These are phyloP conservation scores for Lasius platythorax DNA, from an alignment of 2,888 invertebrate genomes.

Conservation along the genomic window DNA sequence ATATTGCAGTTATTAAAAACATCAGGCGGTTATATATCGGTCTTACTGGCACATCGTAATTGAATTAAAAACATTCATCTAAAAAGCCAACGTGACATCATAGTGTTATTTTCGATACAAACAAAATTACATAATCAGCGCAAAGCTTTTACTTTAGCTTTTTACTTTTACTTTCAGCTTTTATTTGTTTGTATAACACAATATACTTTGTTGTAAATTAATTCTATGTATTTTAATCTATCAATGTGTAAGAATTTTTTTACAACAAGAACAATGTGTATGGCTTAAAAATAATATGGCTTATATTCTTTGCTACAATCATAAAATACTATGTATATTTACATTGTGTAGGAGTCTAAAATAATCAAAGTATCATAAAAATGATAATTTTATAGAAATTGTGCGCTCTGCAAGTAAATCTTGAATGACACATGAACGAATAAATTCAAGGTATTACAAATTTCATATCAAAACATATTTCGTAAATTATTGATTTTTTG, in stretches of 20 bases:
- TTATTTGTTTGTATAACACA: no score
- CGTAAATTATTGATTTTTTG: no score
- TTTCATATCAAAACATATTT: no score
- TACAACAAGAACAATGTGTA: neutral
- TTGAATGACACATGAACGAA: no score
- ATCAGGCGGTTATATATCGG: constrained; percentile 39
- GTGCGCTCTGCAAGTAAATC: no score
- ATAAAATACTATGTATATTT: no score
- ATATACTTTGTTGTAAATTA: neutral
- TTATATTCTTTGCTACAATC: neutral
- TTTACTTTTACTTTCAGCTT: no score
- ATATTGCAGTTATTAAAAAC: constrained; percentile 37
- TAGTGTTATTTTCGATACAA: neutral
- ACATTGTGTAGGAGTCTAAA: no score
- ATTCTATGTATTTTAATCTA: neutral
- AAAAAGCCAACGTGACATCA: neutral
- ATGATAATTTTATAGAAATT: no score
- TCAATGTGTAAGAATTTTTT: no score
- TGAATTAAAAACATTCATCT: neutral
- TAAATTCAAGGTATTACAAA: no score
- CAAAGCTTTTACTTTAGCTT: neutral
- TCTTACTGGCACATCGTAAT: constrained; percentile 25
- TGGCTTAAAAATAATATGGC: neutral
- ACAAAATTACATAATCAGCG: neutral
- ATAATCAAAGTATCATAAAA: no score